Evolutionary conservation across 2,797 vertebrate genomes (phyloP).

Genomic region (Xenopus petersii): DNA sequence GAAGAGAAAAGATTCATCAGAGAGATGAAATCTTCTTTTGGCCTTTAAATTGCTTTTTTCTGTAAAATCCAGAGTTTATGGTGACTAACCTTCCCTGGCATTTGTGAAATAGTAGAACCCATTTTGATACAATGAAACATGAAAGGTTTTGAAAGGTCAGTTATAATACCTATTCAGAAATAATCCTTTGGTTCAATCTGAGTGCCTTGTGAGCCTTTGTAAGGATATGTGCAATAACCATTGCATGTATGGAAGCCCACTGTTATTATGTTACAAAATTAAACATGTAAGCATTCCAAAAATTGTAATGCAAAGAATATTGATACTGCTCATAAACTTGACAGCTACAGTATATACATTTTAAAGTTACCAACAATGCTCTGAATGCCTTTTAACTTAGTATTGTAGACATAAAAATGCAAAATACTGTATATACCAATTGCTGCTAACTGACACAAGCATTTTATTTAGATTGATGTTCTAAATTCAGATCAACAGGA

Average conservation of each 20-base stretch:
- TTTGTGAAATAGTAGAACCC: conserved; percentile 11
- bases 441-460: too few species aligned
- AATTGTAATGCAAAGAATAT: too few species aligned
- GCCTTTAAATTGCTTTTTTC: not conserved
- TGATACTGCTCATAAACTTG: too few species aligned
- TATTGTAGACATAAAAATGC: too few species aligned
- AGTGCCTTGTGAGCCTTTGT: not conserved
- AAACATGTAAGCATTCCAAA: too few species aligned
- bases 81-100: conserved; percentile 23
- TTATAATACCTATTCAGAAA: not conserved
- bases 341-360: too few species aligned
- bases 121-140: conserved; percentile 15
- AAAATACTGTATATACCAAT: too few species aligned
- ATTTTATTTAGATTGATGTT: too few species aligned
- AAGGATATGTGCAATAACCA: not conserved
- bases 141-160: conserved; percentile 28
- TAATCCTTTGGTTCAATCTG: not conserved
- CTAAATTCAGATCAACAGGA: too few species aligned
- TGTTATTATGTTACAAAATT: too few species aligned
- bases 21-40: not conserved
- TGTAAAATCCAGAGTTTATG: not conserved
- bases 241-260: not conserved
- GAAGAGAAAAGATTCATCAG: not conserved
- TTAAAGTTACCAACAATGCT: too few species aligned
- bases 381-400: too few species aligned